These are phyloP conservation scores for Argyrosomus regius DNA, from an alignment of 2,797 vertebrate species.

Conservation along the genomic window DNA sequence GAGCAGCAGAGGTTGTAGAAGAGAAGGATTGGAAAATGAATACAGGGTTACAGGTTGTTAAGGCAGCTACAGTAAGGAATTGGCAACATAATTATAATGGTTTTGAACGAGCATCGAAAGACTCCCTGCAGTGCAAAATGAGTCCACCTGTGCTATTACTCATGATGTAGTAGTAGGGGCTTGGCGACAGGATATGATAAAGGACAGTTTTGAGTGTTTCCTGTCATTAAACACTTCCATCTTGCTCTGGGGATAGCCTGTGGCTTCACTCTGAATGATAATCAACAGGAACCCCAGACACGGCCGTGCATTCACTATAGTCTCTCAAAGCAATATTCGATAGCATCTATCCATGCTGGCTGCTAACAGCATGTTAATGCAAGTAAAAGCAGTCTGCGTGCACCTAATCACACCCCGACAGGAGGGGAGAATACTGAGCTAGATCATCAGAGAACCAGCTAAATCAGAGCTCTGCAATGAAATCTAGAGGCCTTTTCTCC, in stretches of 20 bases:
- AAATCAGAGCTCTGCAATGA: conserved; percentile 59
- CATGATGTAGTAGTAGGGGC: conserved; percentile 28
- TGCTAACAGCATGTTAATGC: conserved; percentile 53
- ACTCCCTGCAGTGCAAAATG: conserved; percentile 26
- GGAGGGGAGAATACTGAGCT: conserved; percentile 47
- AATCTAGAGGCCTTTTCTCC: conserved; percentile 64
- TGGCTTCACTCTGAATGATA: conserved; percentile 49
- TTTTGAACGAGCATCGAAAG: conserved; percentile 48
- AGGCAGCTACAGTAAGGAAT: conserved; percentile 49
- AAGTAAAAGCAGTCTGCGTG: conserved; percentile 33
- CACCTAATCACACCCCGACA: conserved; percentile 49
- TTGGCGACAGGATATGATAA: conserved; percentile 37
- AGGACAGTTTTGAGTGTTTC: conserved; percentile 44
- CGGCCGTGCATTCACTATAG: conserved; percentile 20
- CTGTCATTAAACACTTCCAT: conserved; percentile 54
- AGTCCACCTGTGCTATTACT: conserved; percentile 47
- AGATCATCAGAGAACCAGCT: conserved; percentile 58
- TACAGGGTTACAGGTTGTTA: conserved; percentile 50
- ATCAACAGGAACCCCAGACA: conserved; percentile 55
- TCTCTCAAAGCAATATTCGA: conserved; percentile 48
- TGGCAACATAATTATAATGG: conserved; percentile 57
- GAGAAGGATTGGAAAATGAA: conserved; percentile 60
- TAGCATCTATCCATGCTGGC: conserved; percentile 36
- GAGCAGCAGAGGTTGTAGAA: conserved; percentile 59
- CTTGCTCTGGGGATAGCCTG: conserved; percentile 39